These are phyloP conservation scores for Oncopeltus fasciatus DNA, from an alignment of 1,140 invertebrate species.

Conservation along the genomic window DNA sequence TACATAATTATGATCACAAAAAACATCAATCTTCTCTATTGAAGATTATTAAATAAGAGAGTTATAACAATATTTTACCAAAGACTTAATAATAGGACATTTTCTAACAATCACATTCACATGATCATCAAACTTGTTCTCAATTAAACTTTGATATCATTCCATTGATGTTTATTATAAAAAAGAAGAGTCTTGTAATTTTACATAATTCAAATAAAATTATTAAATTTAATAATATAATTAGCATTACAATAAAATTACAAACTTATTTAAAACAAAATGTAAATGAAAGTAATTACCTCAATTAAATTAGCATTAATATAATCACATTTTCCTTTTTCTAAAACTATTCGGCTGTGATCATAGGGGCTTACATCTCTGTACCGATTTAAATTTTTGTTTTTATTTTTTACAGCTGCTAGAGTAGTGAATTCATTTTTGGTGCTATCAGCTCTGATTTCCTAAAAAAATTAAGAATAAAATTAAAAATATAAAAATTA, in stretches of 20 bases:
- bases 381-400: slow-evolving; percentile 75
- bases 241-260: too few relatives aligned
- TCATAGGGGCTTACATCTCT: slow-evolving; percentile 91
- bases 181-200: too few relatives aligned
- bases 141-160: too few relatives aligned
- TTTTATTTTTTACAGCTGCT: slow-evolving; percentile 65
- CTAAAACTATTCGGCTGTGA: slow-evolving; percentile 72
- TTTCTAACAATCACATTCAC: too few relatives aligned
- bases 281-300: slow-evolving; percentile 38
- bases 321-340: slow-evolving; percentile 62
- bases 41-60: too few relatives aligned
- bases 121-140: too few relatives aligned
- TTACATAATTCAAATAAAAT: slow-evolving; percentile 9
- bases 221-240: slow-evolving; percentile 2
- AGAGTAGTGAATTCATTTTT: slow-evolving; percentile 48
- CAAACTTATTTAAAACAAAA: too few relatives aligned
- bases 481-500: not conserved
- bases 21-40: too few relatives aligned
- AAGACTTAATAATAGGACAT: too few relatives aligned
- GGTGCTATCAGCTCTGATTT: slow-evolving; percentile 43
- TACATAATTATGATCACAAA: too few relatives aligned
- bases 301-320: slow-evolving; percentile 87
- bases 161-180: too few relatives aligned
- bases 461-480: slow-evolving; percentile 32
- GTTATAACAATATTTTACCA: too few relatives aligned